phyloP scores from a whole-genome alignment of 2,113 vertebrate species.

The Eulemur rufifrons region DNA sequence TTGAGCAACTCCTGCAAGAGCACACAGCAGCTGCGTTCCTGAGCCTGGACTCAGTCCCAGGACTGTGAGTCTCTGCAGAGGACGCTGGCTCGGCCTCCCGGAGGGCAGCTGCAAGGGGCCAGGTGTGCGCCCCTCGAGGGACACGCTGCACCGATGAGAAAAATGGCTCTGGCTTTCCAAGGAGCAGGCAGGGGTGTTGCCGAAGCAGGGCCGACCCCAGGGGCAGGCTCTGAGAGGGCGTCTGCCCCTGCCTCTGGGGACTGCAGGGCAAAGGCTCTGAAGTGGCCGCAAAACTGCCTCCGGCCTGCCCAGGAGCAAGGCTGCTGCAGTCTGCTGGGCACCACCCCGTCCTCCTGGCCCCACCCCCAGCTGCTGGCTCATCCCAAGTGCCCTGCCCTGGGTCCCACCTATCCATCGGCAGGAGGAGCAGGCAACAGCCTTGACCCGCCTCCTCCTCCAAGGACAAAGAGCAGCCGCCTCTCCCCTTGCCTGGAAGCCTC shows the following conservation, averaged over 20 bases:
- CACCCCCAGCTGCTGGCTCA: background rate
- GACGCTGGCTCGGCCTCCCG: background rate
- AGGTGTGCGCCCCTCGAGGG: background rate
- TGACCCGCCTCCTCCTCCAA: background rate
- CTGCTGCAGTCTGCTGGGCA: background rate
- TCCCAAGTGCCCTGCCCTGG: background rate
- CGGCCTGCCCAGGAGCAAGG: background rate
- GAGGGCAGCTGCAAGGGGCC: background rate
- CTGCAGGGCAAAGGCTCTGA: background rate
- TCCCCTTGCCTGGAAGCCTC: accelerated
- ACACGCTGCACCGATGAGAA: background rate
- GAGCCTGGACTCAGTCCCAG: background rate
- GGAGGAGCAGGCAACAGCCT: background rate
- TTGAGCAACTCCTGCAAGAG: accelerated
- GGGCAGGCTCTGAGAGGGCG: background rate
- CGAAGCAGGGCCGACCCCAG: background rate
- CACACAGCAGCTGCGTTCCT: accelerated
- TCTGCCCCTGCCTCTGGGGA: background rate
- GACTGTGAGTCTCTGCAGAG: background rate
- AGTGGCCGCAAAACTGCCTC: background rate
- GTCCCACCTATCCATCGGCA: background rate
- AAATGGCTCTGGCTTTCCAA: background rate
- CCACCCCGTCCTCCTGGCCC: background rate
- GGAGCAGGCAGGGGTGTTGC: background rate
- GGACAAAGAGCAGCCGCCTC: background rate